These are phyloP conservation scores for Serrognathus titanus DNA, from an alignment of 2,888 invertebrate species.

Conservation along the genomic window DNA sequence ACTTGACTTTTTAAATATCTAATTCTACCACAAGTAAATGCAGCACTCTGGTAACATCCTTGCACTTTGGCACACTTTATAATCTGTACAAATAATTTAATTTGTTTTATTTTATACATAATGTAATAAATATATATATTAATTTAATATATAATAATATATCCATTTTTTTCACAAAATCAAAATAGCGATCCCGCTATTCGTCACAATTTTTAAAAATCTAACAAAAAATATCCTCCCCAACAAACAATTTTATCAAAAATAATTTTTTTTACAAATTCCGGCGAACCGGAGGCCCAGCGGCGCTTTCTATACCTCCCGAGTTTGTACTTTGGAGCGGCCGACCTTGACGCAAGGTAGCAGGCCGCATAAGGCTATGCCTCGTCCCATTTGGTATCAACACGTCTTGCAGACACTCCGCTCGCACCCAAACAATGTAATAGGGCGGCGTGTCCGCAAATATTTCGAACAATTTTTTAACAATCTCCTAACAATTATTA, in stretches of 20 bases:
- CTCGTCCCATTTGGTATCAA: constrained; percentile 41
- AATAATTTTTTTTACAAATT: constrained; percentile 57
- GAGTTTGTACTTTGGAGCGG: constrained; percentile 50
- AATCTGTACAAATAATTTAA: constrained; percentile 53
- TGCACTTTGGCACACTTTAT: constrained; percentile 52
- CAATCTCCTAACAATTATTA: constrained; percentile 51
- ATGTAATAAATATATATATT: constrained; percentile 46
- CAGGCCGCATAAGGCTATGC: constrained; percentile 37
- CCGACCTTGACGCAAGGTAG: constrained; percentile 46
- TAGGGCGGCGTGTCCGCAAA: constrained; percentile 22
- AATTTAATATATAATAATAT: constrained; percentile 44
- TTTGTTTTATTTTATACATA: constrained; percentile 48
- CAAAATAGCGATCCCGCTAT: constrained; percentile 49
- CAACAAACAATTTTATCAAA: constrained; percentile 65
- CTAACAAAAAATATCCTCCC: constrained; percentile 56
- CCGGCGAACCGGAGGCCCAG: constrained; percentile 26
- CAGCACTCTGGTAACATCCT: constrained; percentile 49
- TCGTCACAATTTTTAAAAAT: constrained; percentile 47
- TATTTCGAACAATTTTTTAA: constrained; percentile 44
- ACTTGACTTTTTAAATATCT: constrained; percentile 31
- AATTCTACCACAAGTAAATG: constrained; percentile 45
- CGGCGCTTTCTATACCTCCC: constrained; percentile 46
- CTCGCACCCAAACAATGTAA: constrained; percentile 33
- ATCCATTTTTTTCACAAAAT: constrained; percentile 53
- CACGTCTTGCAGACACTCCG: constrained; percentile 33